Percentiles rank a stretch among this genome's conserved stretches.
phyloP scores from a whole-genome alignment of 2,888 invertebrate species.

The Meteorus colon region DNA sequence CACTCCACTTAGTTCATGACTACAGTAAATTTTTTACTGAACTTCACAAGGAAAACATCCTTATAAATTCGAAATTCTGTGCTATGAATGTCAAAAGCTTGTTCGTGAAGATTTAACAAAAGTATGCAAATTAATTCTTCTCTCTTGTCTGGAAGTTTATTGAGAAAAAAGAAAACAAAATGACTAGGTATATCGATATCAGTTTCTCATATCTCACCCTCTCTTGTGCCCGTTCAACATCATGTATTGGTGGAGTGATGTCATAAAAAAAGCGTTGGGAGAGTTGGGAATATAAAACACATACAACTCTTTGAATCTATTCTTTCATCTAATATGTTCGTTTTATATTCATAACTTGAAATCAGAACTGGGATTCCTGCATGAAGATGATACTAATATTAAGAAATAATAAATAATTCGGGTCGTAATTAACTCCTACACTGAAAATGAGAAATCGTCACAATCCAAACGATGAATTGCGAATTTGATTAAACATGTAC shows the following conservation, averaged over 20 bases:
- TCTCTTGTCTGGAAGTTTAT: not conserved
- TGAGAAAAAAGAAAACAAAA: not conserved
- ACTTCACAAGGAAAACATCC: not conserved
- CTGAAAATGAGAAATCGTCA: no score
- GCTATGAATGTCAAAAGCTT: no score
- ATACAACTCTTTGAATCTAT: not conserved
- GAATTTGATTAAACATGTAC: no score
- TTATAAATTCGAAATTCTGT: no score
- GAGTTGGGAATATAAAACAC: not conserved
- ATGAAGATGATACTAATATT: no score
- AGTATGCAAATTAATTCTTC: not conserved
- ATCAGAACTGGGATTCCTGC: not conserved
- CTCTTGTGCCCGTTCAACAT: not conserved
- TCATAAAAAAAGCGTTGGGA: conserved; percentile 8
- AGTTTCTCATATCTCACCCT: not conserved
- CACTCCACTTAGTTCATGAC: no score
- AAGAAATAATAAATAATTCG: no score
- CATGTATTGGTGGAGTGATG: conserved; percentile 23
- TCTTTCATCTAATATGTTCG: not conserved
- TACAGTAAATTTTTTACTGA: no score
- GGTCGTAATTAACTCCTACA: no score
- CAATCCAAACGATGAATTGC: no score
- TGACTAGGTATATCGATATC: conserved; percentile 8
- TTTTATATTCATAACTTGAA: not conserved
- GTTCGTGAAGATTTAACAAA: not conserved